Conservation (phyloP, 2,888 invertebrate species). For the Clusia tigrina region DNA sequence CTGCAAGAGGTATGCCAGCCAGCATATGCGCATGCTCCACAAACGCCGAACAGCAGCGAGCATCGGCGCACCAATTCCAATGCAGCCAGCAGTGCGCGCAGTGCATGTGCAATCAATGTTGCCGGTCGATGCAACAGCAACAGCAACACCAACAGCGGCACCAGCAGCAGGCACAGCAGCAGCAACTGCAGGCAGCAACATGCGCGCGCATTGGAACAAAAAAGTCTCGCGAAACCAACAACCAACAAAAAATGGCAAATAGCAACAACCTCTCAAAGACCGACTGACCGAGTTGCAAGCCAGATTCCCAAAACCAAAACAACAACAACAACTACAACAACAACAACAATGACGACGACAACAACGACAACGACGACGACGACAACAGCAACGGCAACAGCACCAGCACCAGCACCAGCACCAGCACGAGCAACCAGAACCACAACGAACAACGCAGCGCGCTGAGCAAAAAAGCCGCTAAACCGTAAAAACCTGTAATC, state of each 20-base stretch:
- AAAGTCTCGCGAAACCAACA: slow-evolving; percentile 36
- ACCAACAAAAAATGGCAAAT: slow-evolving; percentile 48
- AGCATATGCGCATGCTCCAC: slow-evolving; percentile 41
- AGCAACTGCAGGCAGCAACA: slow-evolving; percentile 39
- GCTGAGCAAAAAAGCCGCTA: neutral
- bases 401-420: slow-evolving; percentile 32
- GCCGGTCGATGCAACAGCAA: slow-evolving; percentile 39
- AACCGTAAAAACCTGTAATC: slow-evolving; percentile 34
- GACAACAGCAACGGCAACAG: slow-evolving; percentile 28
- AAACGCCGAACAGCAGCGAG: slow-evolving; percentile 30
- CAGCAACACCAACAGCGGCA: slow-evolving; percentile 24
- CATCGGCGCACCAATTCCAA: slow-evolving; percentile 24
- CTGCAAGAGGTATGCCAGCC: slow-evolving; percentile 63
- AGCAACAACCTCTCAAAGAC: slow-evolving; percentile 66
- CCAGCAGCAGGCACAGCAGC: slow-evolving; percentile 44
- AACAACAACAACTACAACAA: slow-evolving; percentile 31
- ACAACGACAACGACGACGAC: slow-evolving; percentile 13
- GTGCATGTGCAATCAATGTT: slow-evolving; percentile 41
- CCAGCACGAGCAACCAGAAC: too few relatives aligned
- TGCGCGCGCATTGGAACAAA: slow-evolving; percentile 25
- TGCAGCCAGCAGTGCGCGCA: slow-evolving; percentile 28
- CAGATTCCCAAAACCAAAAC: slow-evolving; percentile 32
- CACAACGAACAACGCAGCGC: slow-evolving; percentile 37
- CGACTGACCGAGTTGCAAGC: slow-evolving; percentile 66
- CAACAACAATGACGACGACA: slow-evolving; percentile 27